Conservation (phyloP, 2,888 invertebrate species). For the Deilephila elpenor region DNA sequence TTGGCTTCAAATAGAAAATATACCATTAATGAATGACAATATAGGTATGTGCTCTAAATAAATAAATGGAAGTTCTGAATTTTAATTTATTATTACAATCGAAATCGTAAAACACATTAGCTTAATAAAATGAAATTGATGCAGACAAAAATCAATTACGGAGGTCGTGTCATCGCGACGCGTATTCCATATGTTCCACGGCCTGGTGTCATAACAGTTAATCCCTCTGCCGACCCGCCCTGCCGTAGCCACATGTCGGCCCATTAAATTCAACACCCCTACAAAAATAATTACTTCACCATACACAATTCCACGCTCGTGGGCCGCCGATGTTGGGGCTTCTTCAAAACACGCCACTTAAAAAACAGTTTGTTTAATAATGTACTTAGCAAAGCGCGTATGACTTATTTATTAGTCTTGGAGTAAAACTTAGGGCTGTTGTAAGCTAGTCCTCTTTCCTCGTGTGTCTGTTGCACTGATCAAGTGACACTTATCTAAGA, state of each 20-base stretch:
- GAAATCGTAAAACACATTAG: background rate
- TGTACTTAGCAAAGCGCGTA: slow-evolving; percentile 1
- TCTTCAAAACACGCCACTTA: slow-evolving; percentile 59
- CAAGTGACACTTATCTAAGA: background rate
- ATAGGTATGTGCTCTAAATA: too few relatives aligned
- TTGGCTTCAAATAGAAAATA: too few relatives aligned
- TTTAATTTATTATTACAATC: background rate
- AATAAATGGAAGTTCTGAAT: background rate
- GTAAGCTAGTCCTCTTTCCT: background rate
- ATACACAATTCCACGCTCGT: slow-evolving; percentile 63
- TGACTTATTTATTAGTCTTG: slow-evolving; percentile 5
- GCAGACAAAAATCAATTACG: slow-evolving; percentile 40
- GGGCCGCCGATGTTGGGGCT: slow-evolving; percentile 36
- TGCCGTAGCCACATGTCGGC: slow-evolving; percentile 69
- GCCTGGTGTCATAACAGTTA: slow-evolving; percentile 51
- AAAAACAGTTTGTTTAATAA: slow-evolving; percentile 42
- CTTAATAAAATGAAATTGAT: slow-evolving; percentile 8
- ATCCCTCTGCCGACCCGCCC: slow-evolving; percentile 43
- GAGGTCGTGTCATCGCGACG: slow-evolving; percentile 52
- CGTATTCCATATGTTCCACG: slow-evolving; percentile 64
- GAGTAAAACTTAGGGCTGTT: background rate
- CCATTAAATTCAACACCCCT: slow-evolving; percentile 73
- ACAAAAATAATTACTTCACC: slow-evolving; percentile 81
- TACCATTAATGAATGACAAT: too few relatives aligned
- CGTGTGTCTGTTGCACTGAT: slow-evolving; percentile 8